Base-by-base conservation (phyloP, 2,888 invertebrate genomes). In the Polymixis flavicincta region DNA sequence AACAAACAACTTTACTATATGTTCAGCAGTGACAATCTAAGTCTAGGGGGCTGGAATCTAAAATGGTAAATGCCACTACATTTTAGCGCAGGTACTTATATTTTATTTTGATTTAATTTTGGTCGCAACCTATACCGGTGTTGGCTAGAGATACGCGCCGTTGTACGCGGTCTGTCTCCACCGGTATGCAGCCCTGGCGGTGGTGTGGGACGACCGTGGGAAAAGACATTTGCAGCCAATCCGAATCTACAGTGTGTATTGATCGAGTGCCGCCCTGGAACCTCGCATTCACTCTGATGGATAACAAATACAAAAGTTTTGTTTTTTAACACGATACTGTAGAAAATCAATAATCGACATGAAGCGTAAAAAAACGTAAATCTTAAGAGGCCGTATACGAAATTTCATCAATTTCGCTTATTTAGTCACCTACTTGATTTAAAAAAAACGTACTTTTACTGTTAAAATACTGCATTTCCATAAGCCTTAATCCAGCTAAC, bases 221-320 rank as follows among this genome's bases (percentile, higher is more conserved):
- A 94, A 91, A 80, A 28, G 78, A 75, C 93, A 93, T 83, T 88
- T 94, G 94, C 80, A 84, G 71, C 93, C 94, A 92, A 93, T 93
- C 91, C 88, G 77, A 71, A 83, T 66, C 85, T 79, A 79, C 87
- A 75, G 68, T 71, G 73, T 55, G 82, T 94, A 94, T 94, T 90
- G 93, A 94, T 94, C 93, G 89, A 80, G 76, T 71, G 85, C 88
- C 87, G 85, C 86, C 87, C 82, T 60, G 78, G 70, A 83, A 63
- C 75, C 67, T 80, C 72, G 42, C 67, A 78, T 79, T 72, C 78
- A 82, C 73, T 48, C 37, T 68, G 60, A 76, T 67, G n/a, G 68
- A 71, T 55, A 71, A 69, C 64, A 65, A 60, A 63, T n/a, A 71
- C 45, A 63, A 48, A 57, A 54, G 7, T 52, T 65, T 68, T 63